phyloP scores from a whole-genome alignment of 2,113 vertebrate species.

The Carlito syrichta region DNA sequence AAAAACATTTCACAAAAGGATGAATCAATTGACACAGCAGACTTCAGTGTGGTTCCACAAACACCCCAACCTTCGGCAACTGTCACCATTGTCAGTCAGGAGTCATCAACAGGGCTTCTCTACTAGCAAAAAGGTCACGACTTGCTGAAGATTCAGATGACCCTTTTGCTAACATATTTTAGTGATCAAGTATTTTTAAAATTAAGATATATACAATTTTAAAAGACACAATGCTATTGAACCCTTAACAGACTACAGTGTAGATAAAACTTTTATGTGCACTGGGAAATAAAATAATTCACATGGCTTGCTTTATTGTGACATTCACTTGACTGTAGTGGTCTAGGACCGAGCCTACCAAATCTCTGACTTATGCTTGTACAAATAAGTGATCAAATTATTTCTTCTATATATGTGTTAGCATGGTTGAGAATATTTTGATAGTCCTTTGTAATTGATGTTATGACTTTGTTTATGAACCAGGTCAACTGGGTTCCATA shows the following conservation, averaged over 20 bases:
- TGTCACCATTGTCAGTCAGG: neutral
- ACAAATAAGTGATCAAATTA: slow-evolving; percentile 5
- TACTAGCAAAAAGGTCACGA: neutral
- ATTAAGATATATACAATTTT: neutral
- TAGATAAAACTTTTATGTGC: neutral
- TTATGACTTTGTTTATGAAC: slow-evolving; percentile 20
- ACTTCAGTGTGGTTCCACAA: neutral
- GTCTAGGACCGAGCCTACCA: neutral
- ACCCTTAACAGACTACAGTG: neutral
- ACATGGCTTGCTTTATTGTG: neutral
- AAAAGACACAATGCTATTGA: neutral
- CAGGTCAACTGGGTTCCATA: neutral
- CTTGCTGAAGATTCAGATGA: neutral
- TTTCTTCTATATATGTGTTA: neutral
- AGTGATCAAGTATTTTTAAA: neutral
- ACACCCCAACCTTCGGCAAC: neutral
- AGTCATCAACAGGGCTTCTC: neutral
- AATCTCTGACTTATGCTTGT: neutral
- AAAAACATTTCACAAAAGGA: neutral
- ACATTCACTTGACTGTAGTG: neutral
- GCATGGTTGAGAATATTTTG: neutral
- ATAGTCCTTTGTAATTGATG: neutral
- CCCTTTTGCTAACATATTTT: neutral
- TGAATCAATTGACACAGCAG: neutral
- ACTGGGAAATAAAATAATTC: neutral